phyloP scores from a whole-genome alignment of 2,888 invertebrate genomes.

The Prenolepis imparis region DNA sequence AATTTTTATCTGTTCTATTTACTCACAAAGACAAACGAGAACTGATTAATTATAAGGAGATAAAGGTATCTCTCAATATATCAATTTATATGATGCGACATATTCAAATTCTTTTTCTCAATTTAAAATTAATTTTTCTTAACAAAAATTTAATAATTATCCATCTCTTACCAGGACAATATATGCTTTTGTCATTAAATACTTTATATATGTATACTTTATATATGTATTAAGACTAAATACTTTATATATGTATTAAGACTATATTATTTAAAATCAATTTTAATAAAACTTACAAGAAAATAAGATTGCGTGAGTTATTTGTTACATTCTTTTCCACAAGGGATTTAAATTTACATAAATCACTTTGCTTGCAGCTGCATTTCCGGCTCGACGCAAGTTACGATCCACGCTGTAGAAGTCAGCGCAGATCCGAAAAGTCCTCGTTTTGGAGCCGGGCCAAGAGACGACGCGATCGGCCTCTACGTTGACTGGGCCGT shows the following conservation, averaged over 20 bases:
- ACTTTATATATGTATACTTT: not conserved
- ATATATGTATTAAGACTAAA: not conserved
- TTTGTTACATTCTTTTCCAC: not conserved
- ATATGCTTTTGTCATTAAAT: not conserved
- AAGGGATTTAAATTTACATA: not conserved
- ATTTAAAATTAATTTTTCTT: not conserved
- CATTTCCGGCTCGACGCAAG: constrained; percentile 86
- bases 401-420: constrained; percentile 90
- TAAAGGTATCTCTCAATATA: constrained; percentile 1
- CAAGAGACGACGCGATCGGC: constrained; percentile 89
- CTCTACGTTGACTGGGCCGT: constrained; percentile 94
- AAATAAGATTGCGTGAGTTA: not conserved
- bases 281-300: not conserved
- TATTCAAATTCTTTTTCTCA: not conserved
- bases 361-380: constrained; percentile 80
- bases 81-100: not conserved
- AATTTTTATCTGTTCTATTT: not conserved
- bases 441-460: constrained; percentile 91
- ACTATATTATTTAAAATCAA: not conserved
- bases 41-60: not conserved
- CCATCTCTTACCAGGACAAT: not conserved
- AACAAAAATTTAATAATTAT: not conserved
- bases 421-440: constrained; percentile 91
- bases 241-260: not conserved
- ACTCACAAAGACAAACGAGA: not conserved